Conservation (phyloP, 30 jellyfish, hydroid and myxozoan species). For the Aurelia aurita complex sp. Pacific region DNA sequence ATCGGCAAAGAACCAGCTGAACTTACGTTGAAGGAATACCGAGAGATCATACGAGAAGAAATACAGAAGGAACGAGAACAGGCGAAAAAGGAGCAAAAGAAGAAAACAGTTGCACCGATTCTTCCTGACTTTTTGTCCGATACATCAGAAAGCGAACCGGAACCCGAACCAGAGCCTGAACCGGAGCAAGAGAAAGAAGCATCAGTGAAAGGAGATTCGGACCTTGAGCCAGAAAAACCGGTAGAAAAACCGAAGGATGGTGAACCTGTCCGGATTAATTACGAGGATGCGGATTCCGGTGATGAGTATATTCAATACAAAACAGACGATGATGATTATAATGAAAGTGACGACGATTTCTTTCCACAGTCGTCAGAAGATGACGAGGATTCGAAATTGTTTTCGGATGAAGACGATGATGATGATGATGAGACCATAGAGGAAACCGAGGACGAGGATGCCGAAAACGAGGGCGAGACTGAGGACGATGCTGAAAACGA, state of each 20-base stretch:
- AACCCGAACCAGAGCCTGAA: constrained; percentile 18
- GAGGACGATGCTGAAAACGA: constrained; percentile 9
- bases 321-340: constrained; percentile 67
- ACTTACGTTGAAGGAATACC: constrained; percentile 40
- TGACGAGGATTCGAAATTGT: constrained; percentile 39
- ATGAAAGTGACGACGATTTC: constrained; percentile 47
- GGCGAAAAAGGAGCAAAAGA: constrained; percentile 43
- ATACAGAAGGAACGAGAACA: constrained; percentile 33
- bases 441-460: not conserved
- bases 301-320: constrained; percentile 49
- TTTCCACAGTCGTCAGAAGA: constrained; percentile 59
- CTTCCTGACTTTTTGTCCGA: not conserved
- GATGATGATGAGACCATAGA: constrained; percentile 20
- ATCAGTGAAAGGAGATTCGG: constrained; percentile 18
- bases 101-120: constrained; percentile 39
- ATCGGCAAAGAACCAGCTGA: constrained; percentile 43
- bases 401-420: constrained; percentile 56
- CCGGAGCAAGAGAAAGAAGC: constrained; percentile 25
- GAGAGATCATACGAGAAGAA: constrained; percentile 49
- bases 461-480: not conserved
- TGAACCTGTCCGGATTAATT: constrained; percentile 49
- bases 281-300: constrained; percentile 38
- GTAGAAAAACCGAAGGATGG: constrained; percentile 35
- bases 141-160: constrained; percentile 29
- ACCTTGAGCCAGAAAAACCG: constrained; percentile 12